Evolutionary conservation across 2,113 vertebrate genomes (phyloP).

Genomic region (Percina caprodes): DNA sequence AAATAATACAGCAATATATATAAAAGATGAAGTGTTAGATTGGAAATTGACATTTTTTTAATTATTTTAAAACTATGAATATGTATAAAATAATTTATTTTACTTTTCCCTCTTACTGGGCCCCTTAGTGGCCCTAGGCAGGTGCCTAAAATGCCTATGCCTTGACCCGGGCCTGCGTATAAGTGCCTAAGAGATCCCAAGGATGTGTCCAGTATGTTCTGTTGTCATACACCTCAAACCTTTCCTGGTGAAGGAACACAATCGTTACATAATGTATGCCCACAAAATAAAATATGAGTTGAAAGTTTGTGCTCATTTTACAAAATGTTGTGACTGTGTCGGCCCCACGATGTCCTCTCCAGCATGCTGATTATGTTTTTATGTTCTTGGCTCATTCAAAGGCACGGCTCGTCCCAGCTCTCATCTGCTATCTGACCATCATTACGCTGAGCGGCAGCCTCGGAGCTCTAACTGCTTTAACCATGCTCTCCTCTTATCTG

Average conservation of each 20-base stretch:
- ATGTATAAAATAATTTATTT: too few species aligned
- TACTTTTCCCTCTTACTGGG: too few species aligned
- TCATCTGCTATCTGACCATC: conserved; percentile 51
- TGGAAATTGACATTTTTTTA: too few species aligned
- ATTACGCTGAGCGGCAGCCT: conserved; percentile 21
- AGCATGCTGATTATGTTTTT: conserved; percentile 64
- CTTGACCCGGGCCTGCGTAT: too few species aligned
- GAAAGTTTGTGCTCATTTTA: conserved; percentile 49
- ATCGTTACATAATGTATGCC: neutral
- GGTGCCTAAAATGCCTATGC: too few species aligned
- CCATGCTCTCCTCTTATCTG: conserved; percentile 43
- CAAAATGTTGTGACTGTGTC: conserved; percentile 39
- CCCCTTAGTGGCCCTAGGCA: too few species aligned
- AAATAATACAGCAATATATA: too few species aligned
- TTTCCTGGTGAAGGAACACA: neutral
- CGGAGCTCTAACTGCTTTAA: conserved; percentile 26
- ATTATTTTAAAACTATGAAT: too few species aligned
- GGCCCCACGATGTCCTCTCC: neutral
- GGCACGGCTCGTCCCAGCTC: conserved; percentile 51
- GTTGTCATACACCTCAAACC: neutral
- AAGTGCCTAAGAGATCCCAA: too few species aligned
- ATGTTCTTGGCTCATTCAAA: conserved; percentile 35
- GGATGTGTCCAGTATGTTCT: neutral
- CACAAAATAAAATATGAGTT: neutral
- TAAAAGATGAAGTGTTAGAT: too few species aligned